phyloP scores from a whole-genome alignment of 2,888 invertebrate genomes.

The Ochropacha duplaris region DNA sequence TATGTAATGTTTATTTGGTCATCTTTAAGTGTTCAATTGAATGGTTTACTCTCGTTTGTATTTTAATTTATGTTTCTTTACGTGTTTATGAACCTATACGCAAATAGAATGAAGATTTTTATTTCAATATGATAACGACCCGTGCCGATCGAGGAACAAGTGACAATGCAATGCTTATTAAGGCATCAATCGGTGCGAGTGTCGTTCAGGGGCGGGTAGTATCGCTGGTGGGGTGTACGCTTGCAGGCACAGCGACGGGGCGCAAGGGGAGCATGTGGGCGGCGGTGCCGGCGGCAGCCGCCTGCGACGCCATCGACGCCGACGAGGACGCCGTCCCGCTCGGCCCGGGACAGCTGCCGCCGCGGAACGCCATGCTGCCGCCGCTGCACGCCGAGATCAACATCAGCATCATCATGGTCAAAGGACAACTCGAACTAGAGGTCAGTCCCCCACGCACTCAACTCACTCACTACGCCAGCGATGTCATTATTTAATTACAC shows the following conservation, averaged over 20 bases:
- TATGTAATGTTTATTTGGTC: conserved; percentile 73
- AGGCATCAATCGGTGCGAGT: conserved; percentile 13
- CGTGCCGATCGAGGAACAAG: conserved; percentile 1
- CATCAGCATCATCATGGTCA: conserved; percentile 93
- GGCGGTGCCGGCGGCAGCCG: conserved; percentile 74
- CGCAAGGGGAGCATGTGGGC: conserved; percentile 83
- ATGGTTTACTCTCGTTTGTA: conserved; percentile 70
- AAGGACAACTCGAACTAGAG: conserved; percentile 96
- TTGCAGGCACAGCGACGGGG: conserved; percentile 77
- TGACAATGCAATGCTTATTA: not conserved
- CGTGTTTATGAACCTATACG: conserved; percentile 39
- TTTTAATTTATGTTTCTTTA: conserved; percentile 49
- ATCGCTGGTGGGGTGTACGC: conserved; percentile 37
- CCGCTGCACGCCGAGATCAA: conserved; percentile 92
- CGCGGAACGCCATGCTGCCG: conserved; percentile 87
- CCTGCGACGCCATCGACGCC: conserved; percentile 58
- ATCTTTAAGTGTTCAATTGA: conserved; percentile 74
- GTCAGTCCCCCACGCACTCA: conserved; percentile 43
- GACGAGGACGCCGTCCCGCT: conserved; percentile 83
- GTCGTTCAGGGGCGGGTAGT: conserved; percentile 38
- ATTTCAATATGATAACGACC: conserved; percentile 5
- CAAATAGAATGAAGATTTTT: conserved; percentile 8
- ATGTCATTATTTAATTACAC: not conserved
- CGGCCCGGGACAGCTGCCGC: conserved; percentile 92
- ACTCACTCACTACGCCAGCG: not conserved